phyloP scores from a whole-genome alignment of 2,888 invertebrate genomes.

The Agelastica alni region DNA sequence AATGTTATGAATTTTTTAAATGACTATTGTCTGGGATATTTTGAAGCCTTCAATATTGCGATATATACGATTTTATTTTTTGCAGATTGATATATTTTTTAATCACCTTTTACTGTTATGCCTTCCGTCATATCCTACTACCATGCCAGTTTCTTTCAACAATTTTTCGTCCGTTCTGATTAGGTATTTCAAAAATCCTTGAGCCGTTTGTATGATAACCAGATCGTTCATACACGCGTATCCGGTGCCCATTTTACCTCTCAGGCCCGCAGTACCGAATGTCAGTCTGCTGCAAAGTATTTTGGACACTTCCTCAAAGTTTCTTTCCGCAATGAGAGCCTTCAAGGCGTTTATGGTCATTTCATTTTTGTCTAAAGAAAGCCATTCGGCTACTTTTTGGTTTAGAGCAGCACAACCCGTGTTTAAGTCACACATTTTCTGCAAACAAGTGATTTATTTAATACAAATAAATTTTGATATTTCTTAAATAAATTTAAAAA shows the following conservation, averaged over 20 bases:
- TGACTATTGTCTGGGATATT: too few relatives aligned
- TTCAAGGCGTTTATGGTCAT: slow-evolving; percentile 67
- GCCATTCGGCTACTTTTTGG: slow-evolving; percentile 72
- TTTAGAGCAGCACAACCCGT: slow-evolving; percentile 56
- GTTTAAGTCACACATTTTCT: slow-evolving; percentile 4
- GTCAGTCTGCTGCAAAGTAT: slow-evolving; percentile 72
- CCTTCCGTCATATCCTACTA: slow-evolving; percentile 91
- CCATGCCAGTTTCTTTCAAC: slow-evolving; percentile 71
- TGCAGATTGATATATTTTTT: too few relatives aligned
- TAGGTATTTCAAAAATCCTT: slow-evolving; percentile 83
- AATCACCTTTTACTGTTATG: slow-evolving; percentile 87
- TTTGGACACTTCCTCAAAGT: slow-evolving; percentile 65
- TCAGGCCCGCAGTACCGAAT: slow-evolving; percentile 93
- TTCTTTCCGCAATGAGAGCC: slow-evolving; percentile 60
- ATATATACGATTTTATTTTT: too few relatives aligned
- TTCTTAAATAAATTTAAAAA: too few relatives aligned
- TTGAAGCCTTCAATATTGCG: too few relatives aligned
- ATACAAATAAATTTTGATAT: too few relatives aligned
- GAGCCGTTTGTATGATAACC: slow-evolving; percentile 90
- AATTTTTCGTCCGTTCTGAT: slow-evolving; percentile 63
- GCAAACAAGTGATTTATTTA: too few relatives aligned
- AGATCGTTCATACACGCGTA: slow-evolving; percentile 95
- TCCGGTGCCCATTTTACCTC: slow-evolving; percentile 92
- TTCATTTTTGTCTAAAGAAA: slow-evolving; percentile 76
- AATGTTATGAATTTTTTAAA: too few relatives aligned